Evolutionary conservation across 2,888 invertebrate species (phyloP).

Genomic region (Amphipyra tragopoginis): DNA sequence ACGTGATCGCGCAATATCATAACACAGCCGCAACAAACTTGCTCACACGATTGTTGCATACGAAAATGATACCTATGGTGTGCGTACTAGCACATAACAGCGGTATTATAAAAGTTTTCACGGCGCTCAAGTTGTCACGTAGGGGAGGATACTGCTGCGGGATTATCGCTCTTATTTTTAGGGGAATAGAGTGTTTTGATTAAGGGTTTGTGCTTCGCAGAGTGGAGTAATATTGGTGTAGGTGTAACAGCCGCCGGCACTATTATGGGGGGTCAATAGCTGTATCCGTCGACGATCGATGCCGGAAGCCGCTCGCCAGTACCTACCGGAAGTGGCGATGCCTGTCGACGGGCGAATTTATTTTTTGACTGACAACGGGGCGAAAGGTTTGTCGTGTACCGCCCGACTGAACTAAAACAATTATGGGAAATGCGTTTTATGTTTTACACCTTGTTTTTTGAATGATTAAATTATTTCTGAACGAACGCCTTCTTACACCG

Average conservation of each 20-base stretch:
- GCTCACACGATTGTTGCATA: conserved; percentile 41
- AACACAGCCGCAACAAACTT: conserved; percentile 51
- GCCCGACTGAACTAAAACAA: conserved; percentile 54
- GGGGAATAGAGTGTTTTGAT: conserved; percentile 53
- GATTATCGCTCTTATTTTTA: conserved; percentile 57
- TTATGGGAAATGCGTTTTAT: conserved; percentile 53
- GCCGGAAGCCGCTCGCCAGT: conserved; percentile 73
- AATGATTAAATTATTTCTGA: conserved; percentile 40
- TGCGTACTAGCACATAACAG: conserved; percentile 51
- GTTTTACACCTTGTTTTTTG: conserved; percentile 32
- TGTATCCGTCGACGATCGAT: conserved; percentile 78
- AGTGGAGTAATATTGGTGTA: conserved; percentile 66
- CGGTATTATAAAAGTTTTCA: conserved; percentile 62
- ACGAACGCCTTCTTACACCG: conserved; percentile 7
- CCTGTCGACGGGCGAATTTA: conserved; percentile 63
- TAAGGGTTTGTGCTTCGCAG: conserved; percentile 50
- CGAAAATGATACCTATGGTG: conserved; percentile 55
- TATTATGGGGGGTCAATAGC: conserved; percentile 80
- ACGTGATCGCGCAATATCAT: conserved; percentile 52
- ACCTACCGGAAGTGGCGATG: conserved; percentile 71
- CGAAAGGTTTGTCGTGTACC: conserved; percentile 51
- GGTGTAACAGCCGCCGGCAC: conserved; percentile 66
- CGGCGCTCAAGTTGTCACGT: conserved; percentile 45
- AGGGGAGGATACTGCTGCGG: conserved; percentile 28
- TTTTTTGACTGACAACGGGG: conserved; percentile 66